A percentile compares a stretch with the other conserved stretches of the same genome.
These are phyloP conservation scores for Neotoxoptera formosana DNA, from an alignment of 1,140 invertebrate species.

Conservation along the genomic window DNA sequence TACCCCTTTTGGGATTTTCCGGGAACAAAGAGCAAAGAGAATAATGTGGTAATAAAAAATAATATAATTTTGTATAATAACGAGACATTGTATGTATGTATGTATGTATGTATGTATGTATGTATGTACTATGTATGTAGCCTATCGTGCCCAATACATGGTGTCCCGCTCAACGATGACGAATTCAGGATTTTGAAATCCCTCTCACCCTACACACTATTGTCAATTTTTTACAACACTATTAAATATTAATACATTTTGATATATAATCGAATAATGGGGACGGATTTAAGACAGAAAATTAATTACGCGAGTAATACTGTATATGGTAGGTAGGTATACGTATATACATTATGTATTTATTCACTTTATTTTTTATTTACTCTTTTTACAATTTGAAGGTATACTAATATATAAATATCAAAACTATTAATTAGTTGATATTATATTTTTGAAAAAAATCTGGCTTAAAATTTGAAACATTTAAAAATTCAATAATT, in stretches of 20 bases:
- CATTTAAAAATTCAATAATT: too few relatives aligned
- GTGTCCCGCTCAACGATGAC: background rate
- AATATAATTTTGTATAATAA: background rate
- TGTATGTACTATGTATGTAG: too few relatives aligned
- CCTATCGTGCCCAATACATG: background rate
- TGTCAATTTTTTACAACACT: background rate
- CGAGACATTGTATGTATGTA: background rate
- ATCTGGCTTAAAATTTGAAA: too few relatives aligned
- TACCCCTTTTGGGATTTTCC: background rate
- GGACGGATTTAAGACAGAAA: background rate
- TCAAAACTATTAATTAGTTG: too few relatives aligned
- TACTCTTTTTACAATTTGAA: too few relatives aligned
- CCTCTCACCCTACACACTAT: too few relatives aligned
- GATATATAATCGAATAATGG: background rate
- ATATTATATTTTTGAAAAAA: too few relatives aligned
- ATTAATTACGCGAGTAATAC: too few relatives aligned
- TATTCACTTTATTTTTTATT: background rate
- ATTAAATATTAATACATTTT: too few relatives aligned
- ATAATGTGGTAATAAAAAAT: background rate
- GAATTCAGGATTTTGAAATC: background rate
- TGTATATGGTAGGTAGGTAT: background rate
- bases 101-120: too few relatives aligned
- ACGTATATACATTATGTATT: background rate
- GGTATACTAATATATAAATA: too few relatives aligned
- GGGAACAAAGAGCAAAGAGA: background rate